These are phyloP conservation scores for Megathymus violae DNA, from an alignment of 1,140 invertebrate species.

Conservation along the genomic window DNA sequence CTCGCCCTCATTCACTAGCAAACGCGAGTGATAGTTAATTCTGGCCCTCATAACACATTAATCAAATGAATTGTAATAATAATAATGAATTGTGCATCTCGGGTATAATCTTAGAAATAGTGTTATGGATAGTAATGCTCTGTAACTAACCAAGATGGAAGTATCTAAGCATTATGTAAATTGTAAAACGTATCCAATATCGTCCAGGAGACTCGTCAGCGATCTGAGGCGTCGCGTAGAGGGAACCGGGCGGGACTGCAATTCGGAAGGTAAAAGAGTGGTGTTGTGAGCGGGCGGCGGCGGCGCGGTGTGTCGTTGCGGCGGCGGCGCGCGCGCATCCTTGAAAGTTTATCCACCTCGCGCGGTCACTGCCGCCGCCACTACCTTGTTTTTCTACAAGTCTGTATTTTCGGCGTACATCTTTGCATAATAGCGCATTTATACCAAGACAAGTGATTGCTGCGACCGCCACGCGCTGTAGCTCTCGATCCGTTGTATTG, in stretches of 20 bases:
- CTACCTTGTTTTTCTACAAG: slow-evolving; percentile 47
- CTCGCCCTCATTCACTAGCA: too few species aligned
- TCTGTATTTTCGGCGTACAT: slow-evolving; percentile 50
- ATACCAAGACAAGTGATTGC: slow-evolving; percentile 6
- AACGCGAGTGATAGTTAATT: too few species aligned
- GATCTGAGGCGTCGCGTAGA: background rate
- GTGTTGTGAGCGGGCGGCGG: slow-evolving; percentile 7
- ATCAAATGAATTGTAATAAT: too few species aligned
- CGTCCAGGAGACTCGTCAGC: too few species aligned
- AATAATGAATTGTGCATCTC: too few species aligned
- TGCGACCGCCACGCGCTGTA: background rate
- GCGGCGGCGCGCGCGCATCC: slow-evolving; percentile 55
- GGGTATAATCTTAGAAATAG: too few species aligned
- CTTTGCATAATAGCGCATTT: slow-evolving; percentile 42
- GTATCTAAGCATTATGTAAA: too few species aligned
- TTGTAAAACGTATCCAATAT: too few species aligned
- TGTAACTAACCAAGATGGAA: too few species aligned
- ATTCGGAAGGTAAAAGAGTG: slow-evolving; percentile 36
- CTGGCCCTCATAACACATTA: too few species aligned
- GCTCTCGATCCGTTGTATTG: background rate
- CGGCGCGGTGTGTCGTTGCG: too few species aligned
- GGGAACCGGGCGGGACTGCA: slow-evolving; percentile 39
- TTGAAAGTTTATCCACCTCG: slow-evolving; percentile 75
- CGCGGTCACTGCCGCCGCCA: slow-evolving; percentile 63
- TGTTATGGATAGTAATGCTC: too few species aligned